Evolutionary conservation across 1,140 invertebrate species (phyloP).

Genomic region (Drosophila neocordata): DNA sequence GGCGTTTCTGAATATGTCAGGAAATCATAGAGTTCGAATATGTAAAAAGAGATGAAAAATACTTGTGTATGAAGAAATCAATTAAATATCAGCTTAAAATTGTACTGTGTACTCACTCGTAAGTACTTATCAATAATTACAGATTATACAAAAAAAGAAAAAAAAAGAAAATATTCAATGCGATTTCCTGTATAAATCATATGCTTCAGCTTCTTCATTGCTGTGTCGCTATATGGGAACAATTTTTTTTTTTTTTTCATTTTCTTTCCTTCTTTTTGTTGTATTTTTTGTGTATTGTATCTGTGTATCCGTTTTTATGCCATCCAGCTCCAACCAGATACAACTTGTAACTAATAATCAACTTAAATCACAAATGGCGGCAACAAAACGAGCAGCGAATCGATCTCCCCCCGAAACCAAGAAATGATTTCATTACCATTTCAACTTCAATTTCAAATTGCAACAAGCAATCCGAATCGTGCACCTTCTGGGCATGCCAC

Average conservation of each 20-base stretch:
- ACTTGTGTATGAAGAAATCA: constrained; percentile 45
- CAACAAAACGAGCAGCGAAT: constrained; percentile 31
- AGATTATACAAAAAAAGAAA: constrained; percentile 36
- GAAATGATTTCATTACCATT: constrained; percentile 75
- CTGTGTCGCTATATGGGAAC: no score
- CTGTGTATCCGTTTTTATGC: constrained; percentile 42
- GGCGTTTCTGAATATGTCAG: constrained; percentile 66
- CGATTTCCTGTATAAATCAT: constrained; percentile 78
- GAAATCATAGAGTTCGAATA: constrained; percentile 52
- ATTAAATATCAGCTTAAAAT: constrained; percentile 61
- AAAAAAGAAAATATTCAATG: constrained; percentile 50
- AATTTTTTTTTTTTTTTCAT: no score
- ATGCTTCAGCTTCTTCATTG: constrained; percentile 39
- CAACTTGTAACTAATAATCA: constrained; percentile 65
- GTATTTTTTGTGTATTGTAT: no score
- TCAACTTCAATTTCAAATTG: constrained; percentile 24
- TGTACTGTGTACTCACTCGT: not conserved
- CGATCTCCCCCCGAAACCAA: constrained; percentile 48
- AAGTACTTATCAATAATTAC: constrained; percentile 76
- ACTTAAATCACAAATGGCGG: constrained; percentile 72
- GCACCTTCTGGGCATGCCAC: constrained; percentile 45
- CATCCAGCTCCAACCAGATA: constrained; percentile 25
- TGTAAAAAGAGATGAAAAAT: constrained; percentile 36
- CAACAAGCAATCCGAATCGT: constrained; percentile 47
- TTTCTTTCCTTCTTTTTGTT: no score